Conservation (phyloP, 35 echinoderm and acorn worm genomes). For the Amphiura filiformis region DNA sequence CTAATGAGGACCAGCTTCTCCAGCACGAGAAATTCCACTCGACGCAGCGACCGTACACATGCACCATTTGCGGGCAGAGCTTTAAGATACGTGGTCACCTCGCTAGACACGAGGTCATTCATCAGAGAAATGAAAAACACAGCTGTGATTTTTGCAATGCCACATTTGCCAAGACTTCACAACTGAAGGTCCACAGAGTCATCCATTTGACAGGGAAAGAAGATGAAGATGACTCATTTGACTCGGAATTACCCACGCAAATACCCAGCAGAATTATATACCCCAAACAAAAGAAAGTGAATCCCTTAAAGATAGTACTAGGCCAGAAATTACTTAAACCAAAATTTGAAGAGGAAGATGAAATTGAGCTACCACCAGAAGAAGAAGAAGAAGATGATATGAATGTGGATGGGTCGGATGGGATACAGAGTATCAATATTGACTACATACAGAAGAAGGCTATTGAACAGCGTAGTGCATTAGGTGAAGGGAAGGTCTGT, state of each 20-base stretch:
- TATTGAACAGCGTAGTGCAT: neutral
- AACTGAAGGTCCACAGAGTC: neutral
- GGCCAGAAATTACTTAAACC: neutral
- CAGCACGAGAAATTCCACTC: neutral
- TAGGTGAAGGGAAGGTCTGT: neutral
- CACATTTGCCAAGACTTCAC: neutral
- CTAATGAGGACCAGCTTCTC: neutral
- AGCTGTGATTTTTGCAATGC: neutral
- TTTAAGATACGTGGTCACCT: neutral
- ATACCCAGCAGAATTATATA: neutral
- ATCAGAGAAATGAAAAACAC: neutral
- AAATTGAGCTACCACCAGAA: too few relatives aligned
- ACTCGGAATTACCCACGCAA: neutral
- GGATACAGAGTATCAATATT: neutral
- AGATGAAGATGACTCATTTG: neutral
- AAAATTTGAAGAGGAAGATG: neutral
- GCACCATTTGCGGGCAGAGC: neutral
- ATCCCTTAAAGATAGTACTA: neutral
- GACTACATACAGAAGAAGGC: neutral
- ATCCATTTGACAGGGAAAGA: neutral
- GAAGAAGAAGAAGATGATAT: neutral
- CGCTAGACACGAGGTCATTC: neutral
- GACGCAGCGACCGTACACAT: neutral
- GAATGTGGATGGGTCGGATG: neutral
- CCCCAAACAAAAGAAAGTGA: neutral